Evolutionary conservation across 53 echinoderm and acorn worm genomes (phyloP), one percentile per base, ranked within the genome.

Genomic region (Paracentrotus lividus): DNA sequence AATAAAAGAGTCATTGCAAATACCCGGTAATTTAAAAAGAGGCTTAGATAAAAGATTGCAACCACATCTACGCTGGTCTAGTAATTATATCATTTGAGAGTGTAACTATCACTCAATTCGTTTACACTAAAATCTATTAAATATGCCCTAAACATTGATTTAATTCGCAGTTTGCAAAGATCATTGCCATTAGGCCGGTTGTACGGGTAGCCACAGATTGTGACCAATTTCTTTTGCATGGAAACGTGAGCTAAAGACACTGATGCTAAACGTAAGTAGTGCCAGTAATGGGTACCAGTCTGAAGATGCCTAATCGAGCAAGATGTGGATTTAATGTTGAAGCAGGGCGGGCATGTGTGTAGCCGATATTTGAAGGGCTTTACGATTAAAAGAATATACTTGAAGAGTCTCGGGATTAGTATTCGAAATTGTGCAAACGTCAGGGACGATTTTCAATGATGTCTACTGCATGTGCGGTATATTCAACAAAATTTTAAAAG

Each of bases 311-410:
- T 26, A 49, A 49, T 85, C 29, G 32, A 52, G 49, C 47, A 52
- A 85, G 49, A n/a, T 47, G 52, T 52, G 51, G 52, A 52, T 27
- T 8, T 85, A 29, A 85, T 52, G 47, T 49, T 24, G 52, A 85
- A 52, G 47, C 85, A 49, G 85, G 85, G 85, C 49, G 85, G 49
- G 9, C 47, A 85, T 51, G 49, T 52, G n/a, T n/a, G n/a, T 85
- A 51, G 49, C 85, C 85, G 29, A 85, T 85, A 85, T 72, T 5
- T 20, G 13, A 40, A 18, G 72, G 72, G 40, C 40, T n/a, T n/a
- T 16, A 16, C 40, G 6, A 72, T 40, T 40, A 72, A 72, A 3
- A 40, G 32, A 72, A 36, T n/a, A 40, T 72, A 72, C 40, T 38
- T 32, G 40, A 38, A 72, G 72, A 52, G 85, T n/a, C n/a, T n/a